These are phyloP conservation scores for Hiodon tergisus DNA, from an alignment of 2,113 vertebrate genomes.

Conservation along the genomic window DNA sequence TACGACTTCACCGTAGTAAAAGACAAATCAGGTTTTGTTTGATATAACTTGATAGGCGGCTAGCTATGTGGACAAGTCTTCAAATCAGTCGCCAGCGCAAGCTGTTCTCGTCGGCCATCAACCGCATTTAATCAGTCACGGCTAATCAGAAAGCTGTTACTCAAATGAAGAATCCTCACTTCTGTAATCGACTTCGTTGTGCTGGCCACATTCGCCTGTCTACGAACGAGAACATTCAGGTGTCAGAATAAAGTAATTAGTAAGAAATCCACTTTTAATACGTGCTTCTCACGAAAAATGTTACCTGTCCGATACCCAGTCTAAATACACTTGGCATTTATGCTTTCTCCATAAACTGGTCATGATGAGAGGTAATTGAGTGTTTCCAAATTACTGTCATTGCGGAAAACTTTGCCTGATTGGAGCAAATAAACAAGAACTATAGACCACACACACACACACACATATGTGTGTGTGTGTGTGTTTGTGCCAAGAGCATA, in stretches of 20 bases:
- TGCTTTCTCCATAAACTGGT: constrained; percentile 39
- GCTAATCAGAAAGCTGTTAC: too few species aligned
- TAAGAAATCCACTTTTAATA: background rate
- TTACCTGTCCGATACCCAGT: constrained; percentile 37
- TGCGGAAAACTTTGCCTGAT: constrained; percentile 45
- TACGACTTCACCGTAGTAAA: constrained; percentile 26
- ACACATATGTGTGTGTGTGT: background rate
- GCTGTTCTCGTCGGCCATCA: too few species aligned
- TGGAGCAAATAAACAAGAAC: constrained; percentile 37
- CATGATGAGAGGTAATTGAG: constrained; percentile 8
- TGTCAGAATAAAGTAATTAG: too few species aligned
- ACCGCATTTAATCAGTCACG: too few species aligned
- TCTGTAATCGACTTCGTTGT: too few species aligned
- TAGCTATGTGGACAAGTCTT: too few species aligned
- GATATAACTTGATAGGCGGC: background rate
- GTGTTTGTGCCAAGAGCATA: background rate
- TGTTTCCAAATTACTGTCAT: constrained; percentile 45
- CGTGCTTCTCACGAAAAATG: background rate
- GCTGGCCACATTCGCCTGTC: too few species aligned
- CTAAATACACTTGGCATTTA: constrained; percentile 29
- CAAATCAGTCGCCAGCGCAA: too few species aligned
- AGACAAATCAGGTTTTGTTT: background rate
- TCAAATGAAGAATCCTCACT: too few species aligned
- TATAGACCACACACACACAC: constrained; percentile 28
- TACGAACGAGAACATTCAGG: background rate